Base-by-base conservation (phyloP, 2,888 invertebrate genomes). In the Noctua comes region DNA sequence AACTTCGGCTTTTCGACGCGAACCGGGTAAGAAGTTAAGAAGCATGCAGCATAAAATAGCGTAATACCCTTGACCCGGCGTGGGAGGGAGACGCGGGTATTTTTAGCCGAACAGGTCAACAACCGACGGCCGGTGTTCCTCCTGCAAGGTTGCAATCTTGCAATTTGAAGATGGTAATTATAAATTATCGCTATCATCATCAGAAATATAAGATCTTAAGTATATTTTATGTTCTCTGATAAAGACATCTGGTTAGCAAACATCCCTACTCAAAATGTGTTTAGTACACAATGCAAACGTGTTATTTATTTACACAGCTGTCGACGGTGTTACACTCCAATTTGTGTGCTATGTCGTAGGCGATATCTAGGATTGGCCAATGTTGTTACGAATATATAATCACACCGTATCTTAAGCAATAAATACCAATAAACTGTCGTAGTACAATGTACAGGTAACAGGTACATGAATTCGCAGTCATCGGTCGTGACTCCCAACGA, bases 21-120 rank as follows among this genome's bases (percentile, higher is more conserved):
- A 81, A 80, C 76, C 76, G 36, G 72, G 81, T 81, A 88, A 90
- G 82, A 86, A 85, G 79, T 87, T 80, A 88, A 89, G 82, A 88
- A 87, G 81, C 86, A 89, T 89, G 80, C 88, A 88, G 86, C 86
- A 90, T 89, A 89, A 90, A 88, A 90, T 90, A 90, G 86, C 86
- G 84, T 88, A 84, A 90, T 91, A 93, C 92, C 94, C 95, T 95
- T 95, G 94, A 95, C 94, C 95, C 90, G 93, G 89, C 93, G 94
- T 95, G 93, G 94, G 94, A 94, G 92, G 92, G 91, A 93, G 90
- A 88, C 87, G 90, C 90, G 86, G 89, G 90, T 95, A 95, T 94
- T 94, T 95, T 95, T 94, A 94, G 94, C 92, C 86, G 88, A 82
- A 78, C 88, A 86, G 93, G 94, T 96, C 95, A 92, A 92, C 93